Evolutionary conservation across 2,113 vertebrate species (phyloP).

Genomic region (Pithys albifrons): DNA sequence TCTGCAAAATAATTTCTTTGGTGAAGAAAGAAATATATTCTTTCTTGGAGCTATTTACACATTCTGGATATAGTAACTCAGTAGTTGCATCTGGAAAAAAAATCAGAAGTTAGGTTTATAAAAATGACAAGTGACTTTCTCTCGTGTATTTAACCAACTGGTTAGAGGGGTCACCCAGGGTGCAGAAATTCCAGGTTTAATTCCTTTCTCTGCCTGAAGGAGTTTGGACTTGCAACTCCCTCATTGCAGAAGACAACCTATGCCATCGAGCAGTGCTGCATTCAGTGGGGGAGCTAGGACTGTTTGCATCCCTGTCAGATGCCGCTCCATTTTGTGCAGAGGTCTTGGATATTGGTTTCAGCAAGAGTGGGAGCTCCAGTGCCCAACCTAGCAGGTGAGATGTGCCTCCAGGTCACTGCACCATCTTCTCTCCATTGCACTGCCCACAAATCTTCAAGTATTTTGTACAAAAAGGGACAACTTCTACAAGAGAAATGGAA

Average conservation of each 20-base stretch:
- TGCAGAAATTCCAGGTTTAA: not conserved
- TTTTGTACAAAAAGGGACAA: not conserved
- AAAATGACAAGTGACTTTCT: not conserved
- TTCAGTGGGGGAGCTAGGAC: not conserved
- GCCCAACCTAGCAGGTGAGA: not conserved
- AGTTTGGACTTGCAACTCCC: not conserved
- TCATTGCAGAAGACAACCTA: not conserved
- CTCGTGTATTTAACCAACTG: not conserved
- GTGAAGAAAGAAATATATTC: not conserved
- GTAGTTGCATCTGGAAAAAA: not conserved
- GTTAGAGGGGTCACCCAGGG: not conserved
- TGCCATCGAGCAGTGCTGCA: not conserved
- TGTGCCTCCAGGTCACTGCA: not conserved
- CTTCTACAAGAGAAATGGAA: not conserved
- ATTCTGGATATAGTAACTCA: not conserved
- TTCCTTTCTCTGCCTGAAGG: not conserved
- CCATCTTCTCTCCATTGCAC: not conserved
- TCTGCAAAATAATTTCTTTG: not conserved
- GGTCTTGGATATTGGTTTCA: not conserved
- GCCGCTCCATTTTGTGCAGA: not conserved
- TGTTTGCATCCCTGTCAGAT: not conserved
- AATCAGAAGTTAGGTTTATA: not conserved
- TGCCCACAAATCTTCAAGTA: not conserved
- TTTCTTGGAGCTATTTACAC: not conserved
- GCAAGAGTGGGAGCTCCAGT: not conserved